These are phyloP conservation scores for Campylorhamphus procurvoides DNA, from an alignment of 2,113 vertebrate genomes.

Conservation along the genomic window DNA sequence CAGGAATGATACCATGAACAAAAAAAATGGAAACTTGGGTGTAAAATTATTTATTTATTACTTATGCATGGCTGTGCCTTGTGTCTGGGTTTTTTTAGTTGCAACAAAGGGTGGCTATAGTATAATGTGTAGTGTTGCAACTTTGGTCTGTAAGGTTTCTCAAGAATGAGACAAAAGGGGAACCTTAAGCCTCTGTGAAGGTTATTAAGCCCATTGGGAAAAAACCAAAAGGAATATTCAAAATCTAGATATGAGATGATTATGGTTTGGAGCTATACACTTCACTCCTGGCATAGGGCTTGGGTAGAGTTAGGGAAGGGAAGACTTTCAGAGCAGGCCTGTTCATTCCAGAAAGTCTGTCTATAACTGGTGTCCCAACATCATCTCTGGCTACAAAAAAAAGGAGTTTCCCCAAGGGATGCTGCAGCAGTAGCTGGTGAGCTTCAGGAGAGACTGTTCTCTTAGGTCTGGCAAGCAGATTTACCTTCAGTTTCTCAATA, in stretches of 20 bases:
- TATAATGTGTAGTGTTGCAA: not conserved
- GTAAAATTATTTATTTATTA: not conserved
- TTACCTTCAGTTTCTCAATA: constrained; percentile 11
- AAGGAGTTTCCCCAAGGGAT: not conserved
- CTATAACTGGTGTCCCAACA: not conserved
- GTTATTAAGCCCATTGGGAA: not conserved
- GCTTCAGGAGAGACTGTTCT: not conserved
- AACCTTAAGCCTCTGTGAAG: not conserved
- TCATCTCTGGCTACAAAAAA: not conserved
- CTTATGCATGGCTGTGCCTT: not conserved
- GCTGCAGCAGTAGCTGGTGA: not conserved
- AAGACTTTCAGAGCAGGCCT: not conserved
- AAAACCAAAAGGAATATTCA: not conserved
- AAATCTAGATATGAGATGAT: not conserved
- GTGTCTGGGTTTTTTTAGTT: not conserved
- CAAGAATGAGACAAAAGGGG: not conserved
- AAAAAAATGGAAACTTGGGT: not conserved
- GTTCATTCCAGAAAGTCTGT: not conserved
- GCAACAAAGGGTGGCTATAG: not conserved
- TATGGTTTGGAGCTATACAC: not conserved
- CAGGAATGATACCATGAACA: not conserved
- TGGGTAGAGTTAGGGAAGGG: not conserved
- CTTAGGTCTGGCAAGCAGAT: constrained; percentile 15
- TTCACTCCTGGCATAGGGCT: not conserved
- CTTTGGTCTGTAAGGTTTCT: not conserved